Evolutionary conservation across 2,113 vertebrate species (phyloP).

Genomic region (Solea senegalensis): DNA sequence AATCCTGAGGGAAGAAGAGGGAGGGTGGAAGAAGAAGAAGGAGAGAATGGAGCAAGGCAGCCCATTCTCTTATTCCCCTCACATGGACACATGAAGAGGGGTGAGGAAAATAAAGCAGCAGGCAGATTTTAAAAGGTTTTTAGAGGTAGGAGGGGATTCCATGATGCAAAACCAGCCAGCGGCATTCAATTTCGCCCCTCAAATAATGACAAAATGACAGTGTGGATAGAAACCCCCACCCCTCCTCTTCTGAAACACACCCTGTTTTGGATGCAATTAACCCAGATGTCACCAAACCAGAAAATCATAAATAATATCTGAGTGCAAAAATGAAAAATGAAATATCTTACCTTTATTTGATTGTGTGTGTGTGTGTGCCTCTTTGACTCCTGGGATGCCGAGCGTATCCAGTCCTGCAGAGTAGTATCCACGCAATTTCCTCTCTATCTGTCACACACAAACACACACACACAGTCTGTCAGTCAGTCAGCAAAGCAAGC

Average conservation of each 20-base stretch:
- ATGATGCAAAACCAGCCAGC: constrained; percentile 54
- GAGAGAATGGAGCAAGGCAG: neutral
- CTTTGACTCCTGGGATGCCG: constrained; percentile 17
- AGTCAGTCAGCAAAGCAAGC: constrained; percentile 40
- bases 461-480: constrained; percentile 31
- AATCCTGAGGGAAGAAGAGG: constrained; percentile 23
- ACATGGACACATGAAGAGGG: neutral
- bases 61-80: constrained; percentile 30
- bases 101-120: neutral
- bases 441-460: constrained; percentile 48
- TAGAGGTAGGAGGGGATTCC: constrained; percentile 65
- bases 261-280: constrained; percentile 49
- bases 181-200: constrained; percentile 52
- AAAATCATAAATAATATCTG: neutral
- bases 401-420: constrained; percentile 60
- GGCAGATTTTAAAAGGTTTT: constrained; percentile 10
- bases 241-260: constrained; percentile 53
- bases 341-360: constrained; percentile 40
- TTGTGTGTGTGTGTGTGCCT: constrained; percentile 13
- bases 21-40: constrained; percentile 3
- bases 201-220: constrained; percentile 51
- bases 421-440: constrained; percentile 57
- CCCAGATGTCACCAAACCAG: constrained; percentile 25
- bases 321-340: neutral
- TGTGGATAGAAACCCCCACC: constrained; percentile 23